Base-by-base conservation (phyloP, 2,113 vertebrate species). In the Pteruthius melanotis region DNA sequence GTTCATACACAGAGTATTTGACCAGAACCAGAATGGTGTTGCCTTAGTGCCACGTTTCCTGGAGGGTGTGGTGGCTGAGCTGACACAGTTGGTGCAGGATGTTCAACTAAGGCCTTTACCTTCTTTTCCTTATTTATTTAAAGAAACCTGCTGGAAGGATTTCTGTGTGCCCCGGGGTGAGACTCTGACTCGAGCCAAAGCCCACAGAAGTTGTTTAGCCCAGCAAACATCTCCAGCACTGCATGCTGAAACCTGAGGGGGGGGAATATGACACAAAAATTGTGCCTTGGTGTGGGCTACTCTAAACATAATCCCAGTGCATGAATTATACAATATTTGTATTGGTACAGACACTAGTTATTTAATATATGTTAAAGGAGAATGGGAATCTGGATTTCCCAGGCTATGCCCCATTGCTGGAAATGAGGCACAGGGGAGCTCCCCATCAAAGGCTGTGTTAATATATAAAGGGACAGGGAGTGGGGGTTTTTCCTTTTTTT, bases 371-470 rank as follows among this genome's bases (percentile, higher is more conserved):
- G 82, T 40, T 78, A n/a, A 86, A 84, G 84, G 87, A 94, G 90
- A 96, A 24, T 1, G 94, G 95, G 93, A 93, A 84, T 92, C 90
- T 60, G 95, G 90, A 94, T 85, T 96, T 96, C 95, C 94, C 28
- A 64, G 86, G 92, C 70, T 59, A 13, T 39, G 69, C 95, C 95
- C 70, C 95, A 69, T 95, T 92, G 94, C 97, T 97, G 96, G 95
- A 93, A 84, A 76, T 87, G 91, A 93, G 81, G 94, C 40, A 2
- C 75, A 64, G 68, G 63, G 84, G 52, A 89, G 76, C 89, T 90
- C 72, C 90, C 90, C 60, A 6, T 64, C 23, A 92, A 87, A 90
- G 65, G 47, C 50, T 88, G 75, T 91, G 93, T 96, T 95, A 95
- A 95, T 94, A 80, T 89, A 72, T 89, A 60, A 93, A 66, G 83